These are phyloP conservation scores for Doryteuthis pealeii DNA, from an alignment of 1,140 invertebrate genomes.

Conservation along the genomic window DNA sequence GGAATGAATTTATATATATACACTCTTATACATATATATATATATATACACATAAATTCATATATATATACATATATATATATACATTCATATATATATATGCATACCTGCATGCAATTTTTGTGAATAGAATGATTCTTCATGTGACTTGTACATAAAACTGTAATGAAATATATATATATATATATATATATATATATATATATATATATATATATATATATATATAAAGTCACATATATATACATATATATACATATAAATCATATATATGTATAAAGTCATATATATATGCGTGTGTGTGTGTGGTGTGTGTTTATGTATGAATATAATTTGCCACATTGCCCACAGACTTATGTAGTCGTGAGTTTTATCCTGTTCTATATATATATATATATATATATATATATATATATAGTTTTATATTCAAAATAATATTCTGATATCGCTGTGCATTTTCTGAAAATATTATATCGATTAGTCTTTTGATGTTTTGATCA, in stretches of 20 bases:
- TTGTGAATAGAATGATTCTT: too few species aligned
- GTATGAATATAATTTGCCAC: too few species aligned
- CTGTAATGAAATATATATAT: neutral
- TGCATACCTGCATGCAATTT: neutral
- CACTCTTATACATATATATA: neutral
- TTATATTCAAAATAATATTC: too few species aligned
- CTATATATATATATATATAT: too few species aligned
- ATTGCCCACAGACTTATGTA: too few species aligned
- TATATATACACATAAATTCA: neutral
- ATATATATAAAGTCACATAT: neutral
- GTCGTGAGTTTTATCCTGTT: too few species aligned
- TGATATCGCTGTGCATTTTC: too few species aligned
- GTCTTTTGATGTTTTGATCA: too few species aligned
- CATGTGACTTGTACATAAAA: neutral
- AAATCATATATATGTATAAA: neutral
- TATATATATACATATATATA: neutral
- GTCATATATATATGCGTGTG: too few species aligned
- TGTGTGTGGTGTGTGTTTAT: too few species aligned
- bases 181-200: conserved; percentile 1
- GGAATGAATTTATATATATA: neutral
- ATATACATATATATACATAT: conserved; percentile 5
- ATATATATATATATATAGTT: too few species aligned
- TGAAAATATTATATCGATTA: too few species aligned
- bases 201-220: conserved; percentile 10
- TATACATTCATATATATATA: neutral